Evolutionary conservation across 1,140 invertebrate species (phyloP).

Genomic region (Formica selysi): DNA sequence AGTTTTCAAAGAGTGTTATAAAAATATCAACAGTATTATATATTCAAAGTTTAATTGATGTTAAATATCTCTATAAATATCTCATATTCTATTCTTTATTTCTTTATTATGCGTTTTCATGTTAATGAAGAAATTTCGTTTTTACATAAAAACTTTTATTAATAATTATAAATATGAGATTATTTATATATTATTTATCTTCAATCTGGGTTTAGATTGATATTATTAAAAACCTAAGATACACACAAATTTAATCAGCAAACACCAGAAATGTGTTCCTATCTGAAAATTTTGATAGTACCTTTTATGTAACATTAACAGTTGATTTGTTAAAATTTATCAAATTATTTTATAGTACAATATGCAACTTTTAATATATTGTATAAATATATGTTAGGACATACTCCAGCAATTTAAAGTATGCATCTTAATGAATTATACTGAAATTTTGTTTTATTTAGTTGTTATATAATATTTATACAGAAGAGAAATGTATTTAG

Average conservation of each 20-base stretch:
- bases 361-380: constrained; percentile 35
- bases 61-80: constrained; percentile 12
- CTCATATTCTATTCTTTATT: not conserved
- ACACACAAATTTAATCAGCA: constrained; percentile 4
- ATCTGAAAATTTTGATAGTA: constrained; percentile 20
- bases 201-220: constrained; percentile 25
- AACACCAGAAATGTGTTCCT: constrained; percentile 21
- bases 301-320: not conserved
- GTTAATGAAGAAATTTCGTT: constrained; percentile 33
- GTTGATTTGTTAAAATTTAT: constrained; percentile 45
- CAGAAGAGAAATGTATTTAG: constrained; percentile 33
- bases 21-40: constrained; percentile 67
- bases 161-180: not conserved
- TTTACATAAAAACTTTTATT: constrained; percentile 3
- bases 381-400: constrained; percentile 26
- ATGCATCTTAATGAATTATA: constrained; percentile 26
- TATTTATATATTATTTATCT: constrained; percentile 35
- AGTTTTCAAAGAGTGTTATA: constrained; percentile 40
- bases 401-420: constrained; percentile 20
- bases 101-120: not conserved
- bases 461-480: constrained; percentile 20
- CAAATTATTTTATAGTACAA: constrained; percentile 31
- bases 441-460: constrained; percentile 11
- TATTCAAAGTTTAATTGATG: constrained; percentile 14
- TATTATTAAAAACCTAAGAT: constrained; percentile 32